Conservation (phyloP, 2,797 vertebrate species). For the Brotula barbata region DNA sequence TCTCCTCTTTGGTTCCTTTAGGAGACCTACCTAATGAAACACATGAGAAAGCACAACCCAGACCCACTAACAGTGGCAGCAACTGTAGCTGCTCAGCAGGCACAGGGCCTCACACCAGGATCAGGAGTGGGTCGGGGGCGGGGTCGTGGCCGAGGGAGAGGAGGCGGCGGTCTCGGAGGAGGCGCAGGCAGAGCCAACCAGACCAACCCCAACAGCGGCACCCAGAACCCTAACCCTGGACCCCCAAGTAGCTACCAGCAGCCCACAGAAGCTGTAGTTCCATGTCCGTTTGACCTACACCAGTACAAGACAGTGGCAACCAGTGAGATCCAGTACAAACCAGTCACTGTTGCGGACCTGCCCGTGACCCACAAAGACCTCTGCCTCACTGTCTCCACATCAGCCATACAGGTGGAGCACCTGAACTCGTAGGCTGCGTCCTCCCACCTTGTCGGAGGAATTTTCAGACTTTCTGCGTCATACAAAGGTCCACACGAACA, state of each 20-base stretch:
- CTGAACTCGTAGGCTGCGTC: constrained; percentile 87
- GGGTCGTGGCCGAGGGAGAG: constrained; percentile 78
- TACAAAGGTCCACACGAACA: constrained; percentile 48
- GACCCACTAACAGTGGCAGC: constrained; percentile 85
- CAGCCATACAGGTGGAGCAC: constrained; percentile 95
- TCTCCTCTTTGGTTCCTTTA: constrained; percentile 13
- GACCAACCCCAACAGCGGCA: constrained; percentile 71
- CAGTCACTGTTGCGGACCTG: constrained; percentile 77
- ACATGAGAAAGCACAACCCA: constrained; percentile 99
- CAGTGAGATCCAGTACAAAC: constrained; percentile 83
- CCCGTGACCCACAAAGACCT: constrained; percentile 95
- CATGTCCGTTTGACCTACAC: constrained; percentile 94
- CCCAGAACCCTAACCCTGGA: constrained; percentile 74
- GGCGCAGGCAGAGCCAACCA: constrained; percentile 65
- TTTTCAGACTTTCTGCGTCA: constrained; percentile 41
- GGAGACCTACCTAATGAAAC: constrained; percentile 98
- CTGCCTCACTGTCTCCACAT: constrained; percentile 97
- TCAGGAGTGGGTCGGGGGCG: constrained; percentile 67
- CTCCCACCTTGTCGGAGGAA: constrained; percentile 36
- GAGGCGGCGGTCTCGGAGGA: constrained; percentile 40
- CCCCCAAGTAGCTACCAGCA: constrained; percentile 79
- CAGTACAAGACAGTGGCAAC: constrained; percentile 92
- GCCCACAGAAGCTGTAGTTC: constrained; percentile 63
- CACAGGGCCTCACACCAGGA: constrained; percentile 74
- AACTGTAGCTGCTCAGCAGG: constrained; percentile 83